Evolutionary conservation across 2,113 vertebrate species (phyloP).

Genomic region (Podarcis raffonei): DNA sequence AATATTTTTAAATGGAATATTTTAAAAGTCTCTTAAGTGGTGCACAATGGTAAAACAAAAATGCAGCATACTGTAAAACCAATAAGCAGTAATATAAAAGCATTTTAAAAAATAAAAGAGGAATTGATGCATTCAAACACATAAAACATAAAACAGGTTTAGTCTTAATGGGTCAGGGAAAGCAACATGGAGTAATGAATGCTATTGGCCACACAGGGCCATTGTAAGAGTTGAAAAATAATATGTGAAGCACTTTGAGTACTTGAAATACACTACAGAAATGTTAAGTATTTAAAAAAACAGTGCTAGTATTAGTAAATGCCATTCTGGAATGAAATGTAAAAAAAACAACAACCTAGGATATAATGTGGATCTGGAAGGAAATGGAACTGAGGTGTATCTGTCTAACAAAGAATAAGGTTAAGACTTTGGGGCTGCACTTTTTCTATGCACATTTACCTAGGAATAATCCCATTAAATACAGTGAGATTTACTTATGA

Average conservation of each 20-base stretch:
- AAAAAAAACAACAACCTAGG: background rate
- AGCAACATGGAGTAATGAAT: background rate
- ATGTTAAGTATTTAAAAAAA: background rate
- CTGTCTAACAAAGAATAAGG: background rate
- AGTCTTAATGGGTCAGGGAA: too few relatives aligned
- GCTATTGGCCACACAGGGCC: background rate
- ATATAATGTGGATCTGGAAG: background rate
- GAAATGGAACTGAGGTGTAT: background rate
- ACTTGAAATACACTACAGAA: background rate
- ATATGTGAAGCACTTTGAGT: background rate
- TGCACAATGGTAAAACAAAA: too few relatives aligned
- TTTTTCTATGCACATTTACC: too few relatives aligned
- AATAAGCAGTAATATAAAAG: too few relatives aligned
- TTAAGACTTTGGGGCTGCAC: background rate
- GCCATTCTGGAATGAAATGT: background rate
- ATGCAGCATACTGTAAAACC: too few relatives aligned
- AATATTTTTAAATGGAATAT: too few relatives aligned
- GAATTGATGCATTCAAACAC: too few relatives aligned
- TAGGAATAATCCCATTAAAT: background rate
- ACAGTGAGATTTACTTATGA: background rate
- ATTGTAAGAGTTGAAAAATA: background rate
- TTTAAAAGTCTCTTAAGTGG: too few relatives aligned
- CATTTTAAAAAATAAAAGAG: too few relatives aligned
- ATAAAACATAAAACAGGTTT: too few relatives aligned
- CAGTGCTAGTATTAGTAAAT: background rate